Evolutionary conservation across 1,140 invertebrate species (phyloP), one percentile per base, ranked within the genome.

Genomic region (Hirudo medicinalis): DNA sequence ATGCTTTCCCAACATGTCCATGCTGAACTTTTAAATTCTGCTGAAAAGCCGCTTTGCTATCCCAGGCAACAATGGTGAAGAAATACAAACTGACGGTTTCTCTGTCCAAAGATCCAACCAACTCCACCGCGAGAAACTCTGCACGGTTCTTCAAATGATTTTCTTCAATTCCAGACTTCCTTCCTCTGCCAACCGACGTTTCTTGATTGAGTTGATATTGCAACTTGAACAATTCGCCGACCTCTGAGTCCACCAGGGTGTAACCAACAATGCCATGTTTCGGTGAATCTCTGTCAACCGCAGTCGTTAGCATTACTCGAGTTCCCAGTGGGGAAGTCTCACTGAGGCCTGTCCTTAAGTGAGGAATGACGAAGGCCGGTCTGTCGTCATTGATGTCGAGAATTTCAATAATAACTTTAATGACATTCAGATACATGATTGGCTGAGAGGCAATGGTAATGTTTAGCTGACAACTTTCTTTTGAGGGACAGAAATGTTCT

Each of bases 91-190:
- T 49, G 43, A 49, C 43, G 15, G 5, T 49, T 49, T 49, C 43
- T 17, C 43, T 49, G 43, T 49, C 43, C 43, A 49, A 49, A 49
- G 13, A 15, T 17, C 43, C 43, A 85, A 36, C 96, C 88, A 0
- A 89, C 91, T 3, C 91, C 90, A 0, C 90, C 91, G 9, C 91
- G 91, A 13, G 89, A 90, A 77, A 92, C 72, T 87, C 87, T 29
- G 76, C 74, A 40, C 71, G 73, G 40, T 79, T 72, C 5, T 90
- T 86, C 0, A 92, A 93, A 0, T 89, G 88, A 78, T 94, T 90
- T 81, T 94, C 90, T 63, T 90, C 89, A 67, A 96, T 91, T 76
- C 88, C 77, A 92, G 94, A 76, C 74, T 76, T 82, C 60, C 57
- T 74, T 72, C 75, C 76, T 29, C 13, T 74, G 72, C 74, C 77